phyloP scores from a whole-genome alignment of 2,888 invertebrate genomes.

The Elysia crispata region DNA sequence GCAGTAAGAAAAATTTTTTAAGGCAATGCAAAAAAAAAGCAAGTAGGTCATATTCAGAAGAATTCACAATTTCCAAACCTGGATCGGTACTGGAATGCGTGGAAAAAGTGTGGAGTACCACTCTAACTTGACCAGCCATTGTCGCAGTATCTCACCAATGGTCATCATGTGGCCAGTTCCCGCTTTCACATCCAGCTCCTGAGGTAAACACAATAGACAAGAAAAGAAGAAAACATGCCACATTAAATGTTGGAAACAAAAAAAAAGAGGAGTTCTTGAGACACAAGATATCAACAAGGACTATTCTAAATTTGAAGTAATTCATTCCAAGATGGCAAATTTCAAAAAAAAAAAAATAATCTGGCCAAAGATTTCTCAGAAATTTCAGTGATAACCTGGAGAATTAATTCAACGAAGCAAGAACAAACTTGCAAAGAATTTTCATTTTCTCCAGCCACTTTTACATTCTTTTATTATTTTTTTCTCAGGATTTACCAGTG shows the following conservation, averaged over 20 bases:
- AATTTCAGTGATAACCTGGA: no score
- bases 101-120: slow-evolving; percentile 99
- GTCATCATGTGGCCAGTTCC: slow-evolving; percentile 96
- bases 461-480: no score
- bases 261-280: neutral
- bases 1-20: no score
- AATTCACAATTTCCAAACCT: slow-evolving; percentile 81
- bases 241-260: neutral
- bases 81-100: slow-evolving; percentile 97
- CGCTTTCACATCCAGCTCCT: slow-evolving; percentile 97
- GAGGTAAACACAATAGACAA: slow-evolving; percentile 58
- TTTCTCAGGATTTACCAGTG: no score
- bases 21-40: no score
- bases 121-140: slow-evolving; percentile 95
- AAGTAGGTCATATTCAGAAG: no score
- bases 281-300: neutral
- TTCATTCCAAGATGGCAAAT: no score
- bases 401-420: no score
- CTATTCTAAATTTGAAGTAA: neutral
- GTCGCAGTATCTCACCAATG: slow-evolving; percentile 93
- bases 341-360: no score
- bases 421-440: no score
- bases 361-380: no score
- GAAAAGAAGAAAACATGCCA: neutral
- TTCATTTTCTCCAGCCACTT: no score